Evolutionary conservation across 1,140 invertebrate genomes (phyloP).

Genomic region (Diploscapter pachys): DNA sequence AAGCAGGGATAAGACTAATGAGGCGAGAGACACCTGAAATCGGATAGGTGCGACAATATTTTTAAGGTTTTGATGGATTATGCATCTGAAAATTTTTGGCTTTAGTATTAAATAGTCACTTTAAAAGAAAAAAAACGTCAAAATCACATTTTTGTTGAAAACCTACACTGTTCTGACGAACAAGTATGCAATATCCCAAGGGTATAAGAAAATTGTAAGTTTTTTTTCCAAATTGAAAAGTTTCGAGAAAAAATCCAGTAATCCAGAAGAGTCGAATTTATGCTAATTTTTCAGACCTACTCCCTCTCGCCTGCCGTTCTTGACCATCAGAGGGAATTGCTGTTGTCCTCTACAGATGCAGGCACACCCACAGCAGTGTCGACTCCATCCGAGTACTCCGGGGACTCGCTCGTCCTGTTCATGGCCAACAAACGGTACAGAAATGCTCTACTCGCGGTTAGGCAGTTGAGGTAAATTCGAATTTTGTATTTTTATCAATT

Average conservation of each 20-base stretch:
- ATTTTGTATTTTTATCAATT: not conserved
- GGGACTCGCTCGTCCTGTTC: constrained; percentile 50
- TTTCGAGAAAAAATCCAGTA: not conserved
- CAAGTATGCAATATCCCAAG: no score
- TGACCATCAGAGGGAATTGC: constrained; percentile 50
- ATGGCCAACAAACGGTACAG: constrained; percentile 55
- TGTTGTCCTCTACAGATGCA: constrained; percentile 33
- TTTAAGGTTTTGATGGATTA: no score
- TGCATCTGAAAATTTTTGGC: no score
- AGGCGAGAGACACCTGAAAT: no score
- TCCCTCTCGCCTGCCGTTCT: constrained; percentile 53
- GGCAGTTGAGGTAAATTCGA: constrained; percentile 44
- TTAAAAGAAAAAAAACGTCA: no score
- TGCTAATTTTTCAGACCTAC: constrained; percentile 47
- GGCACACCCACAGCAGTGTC: constrained; percentile 6
- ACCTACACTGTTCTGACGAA: no score
- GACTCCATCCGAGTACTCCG: constrained; percentile 12
- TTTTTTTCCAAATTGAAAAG: not conserved
- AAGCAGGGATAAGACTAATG: no score
- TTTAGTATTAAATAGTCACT: no score
- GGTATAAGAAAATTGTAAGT: no score
- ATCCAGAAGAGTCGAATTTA: no score
- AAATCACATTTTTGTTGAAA: no score
- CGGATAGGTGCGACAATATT: no score
- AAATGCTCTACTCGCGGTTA: constrained; percentile 45